Percentiles rank a stretch among this genome's conserved stretches.
These are phyloP conservation scores for Spea multiplicata DNA, from an alignment of 2,113 vertebrate species.

Conservation along the genomic window DNA sequence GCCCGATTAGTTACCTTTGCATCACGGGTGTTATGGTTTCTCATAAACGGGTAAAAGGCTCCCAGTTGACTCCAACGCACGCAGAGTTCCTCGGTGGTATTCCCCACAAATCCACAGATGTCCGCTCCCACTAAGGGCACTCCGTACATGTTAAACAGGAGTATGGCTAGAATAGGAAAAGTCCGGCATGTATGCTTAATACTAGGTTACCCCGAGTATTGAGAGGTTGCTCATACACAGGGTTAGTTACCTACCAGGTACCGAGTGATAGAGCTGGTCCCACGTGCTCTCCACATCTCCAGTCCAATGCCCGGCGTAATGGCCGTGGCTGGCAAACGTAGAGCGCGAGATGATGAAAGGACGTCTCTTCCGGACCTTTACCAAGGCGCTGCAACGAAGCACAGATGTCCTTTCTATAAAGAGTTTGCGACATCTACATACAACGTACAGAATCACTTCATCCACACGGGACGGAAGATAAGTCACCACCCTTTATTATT, in stretches of 20 bases:
- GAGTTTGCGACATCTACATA: no score
- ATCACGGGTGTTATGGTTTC: slow-evolving; percentile 82
- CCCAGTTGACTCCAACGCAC: slow-evolving; percentile 95
- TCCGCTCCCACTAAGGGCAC: slow-evolving; percentile 89
- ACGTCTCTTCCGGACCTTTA: slow-evolving; percentile 70
- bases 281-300: slow-evolving; percentile 85
- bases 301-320: slow-evolving; percentile 89
- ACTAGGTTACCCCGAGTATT: neutral
- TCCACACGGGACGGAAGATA: neutral
- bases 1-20: neutral
- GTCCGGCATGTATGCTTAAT: neutral
- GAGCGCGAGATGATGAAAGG: slow-evolving; percentile 92
- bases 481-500: neutral
- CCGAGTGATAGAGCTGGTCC: slow-evolving; percentile 83
- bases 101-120: slow-evolving; percentile 84
- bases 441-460: no score
- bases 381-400: slow-evolving; percentile 69
- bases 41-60: slow-evolving; percentile 94
- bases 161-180: slow-evolving; percentile 63
- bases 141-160: slow-evolving; percentile 86
- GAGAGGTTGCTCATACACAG: neutral
- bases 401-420: neutral
- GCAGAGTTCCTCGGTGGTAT: slow-evolving; percentile 86
- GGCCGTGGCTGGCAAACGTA: slow-evolving; percentile 83
- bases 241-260: slow-evolving; percentile 72